Evolutionary conservation across 1,140 invertebrate genomes (phyloP).

Genomic region (Brachionus rubens): DNA sequence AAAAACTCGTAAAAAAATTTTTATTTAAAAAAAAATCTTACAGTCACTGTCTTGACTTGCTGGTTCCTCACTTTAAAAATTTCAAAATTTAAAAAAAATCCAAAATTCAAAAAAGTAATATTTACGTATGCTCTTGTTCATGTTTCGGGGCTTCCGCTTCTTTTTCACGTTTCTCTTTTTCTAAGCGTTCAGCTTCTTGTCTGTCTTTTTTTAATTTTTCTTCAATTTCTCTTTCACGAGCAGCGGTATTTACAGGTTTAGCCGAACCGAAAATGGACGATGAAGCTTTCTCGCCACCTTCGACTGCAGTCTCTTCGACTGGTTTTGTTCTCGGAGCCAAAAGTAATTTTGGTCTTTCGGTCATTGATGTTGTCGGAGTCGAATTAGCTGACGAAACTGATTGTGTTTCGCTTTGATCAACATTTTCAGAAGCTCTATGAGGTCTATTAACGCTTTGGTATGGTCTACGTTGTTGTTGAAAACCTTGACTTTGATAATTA

Average conservation of each 20-base stretch:
- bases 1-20: background rate
- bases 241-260: constrained; percentile 86
- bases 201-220: constrained; percentile 61
- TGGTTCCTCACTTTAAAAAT: background rate
- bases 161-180: constrained; percentile 11
- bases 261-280: constrained; percentile 77
- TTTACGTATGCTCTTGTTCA: background rate
- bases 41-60: background rate
- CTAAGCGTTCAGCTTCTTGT: constrained; percentile 47
- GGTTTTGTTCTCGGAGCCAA: constrained; percentile 72
- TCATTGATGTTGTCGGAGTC: background rate
- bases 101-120: no score
- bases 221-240: constrained; percentile 69
- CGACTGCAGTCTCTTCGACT: constrained; percentile 61
- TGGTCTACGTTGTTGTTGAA: constrained; percentile 1
- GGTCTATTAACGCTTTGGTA: background rate
- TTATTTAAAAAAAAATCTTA: background rate
- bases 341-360: constrained; percentile 68
- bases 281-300: background rate
- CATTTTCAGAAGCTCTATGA: background rate
- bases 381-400: background rate
- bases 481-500: background rate
- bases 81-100: background rate
- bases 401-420: background rate
- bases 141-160: no score